These are phyloP conservation scores for Hemibagrus guttatus DNA, from an alignment of 2,797 vertebrate genomes.

Conservation along the genomic window DNA sequence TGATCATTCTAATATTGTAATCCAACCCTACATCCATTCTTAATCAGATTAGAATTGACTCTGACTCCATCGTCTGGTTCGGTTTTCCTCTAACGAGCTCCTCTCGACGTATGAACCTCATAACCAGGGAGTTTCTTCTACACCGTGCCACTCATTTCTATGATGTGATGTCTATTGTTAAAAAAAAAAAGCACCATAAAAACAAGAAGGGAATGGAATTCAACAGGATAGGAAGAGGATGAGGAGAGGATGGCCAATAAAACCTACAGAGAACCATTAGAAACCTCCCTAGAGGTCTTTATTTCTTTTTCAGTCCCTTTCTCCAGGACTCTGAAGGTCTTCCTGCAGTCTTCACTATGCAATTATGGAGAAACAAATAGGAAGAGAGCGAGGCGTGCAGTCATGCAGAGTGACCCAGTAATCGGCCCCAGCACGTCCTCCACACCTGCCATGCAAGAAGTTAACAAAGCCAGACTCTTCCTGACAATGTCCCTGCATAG, in stretches of 20 bases:
- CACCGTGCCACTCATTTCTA: not conserved
- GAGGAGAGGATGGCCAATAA: not conserved
- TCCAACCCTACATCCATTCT: slow-evolving; percentile 13
- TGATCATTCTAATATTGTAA: slow-evolving; percentile 2
- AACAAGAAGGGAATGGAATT: not conserved
- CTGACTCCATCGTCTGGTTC: not conserved
- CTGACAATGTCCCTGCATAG: slow-evolving; percentile 14
- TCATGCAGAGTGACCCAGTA: slow-evolving; percentile 32
- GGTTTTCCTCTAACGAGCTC: slow-evolving; percentile 15
- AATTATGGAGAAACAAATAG: slow-evolving; percentile 26
- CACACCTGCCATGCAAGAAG: slow-evolving; percentile 30
- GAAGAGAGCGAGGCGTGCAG: not conserved
- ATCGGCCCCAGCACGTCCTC: slow-evolving; percentile 18
- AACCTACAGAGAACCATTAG: slow-evolving; percentile 12
- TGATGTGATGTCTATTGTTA: not conserved
- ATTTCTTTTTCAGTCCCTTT: not conserved
- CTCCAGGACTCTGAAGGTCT: slow-evolving; percentile 11
- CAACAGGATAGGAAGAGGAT: too few relatives aligned
- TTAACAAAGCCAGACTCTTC: slow-evolving; percentile 30
- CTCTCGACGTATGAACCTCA: slow-evolving; percentile 7
- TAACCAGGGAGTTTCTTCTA: not conserved
- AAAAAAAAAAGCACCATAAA: not conserved
- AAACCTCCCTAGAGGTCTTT: not conserved
- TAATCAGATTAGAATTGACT: slow-evolving; percentile 17
- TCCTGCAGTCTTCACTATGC: slow-evolving; percentile 17